Evolutionary conservation across 2,113 vertebrate genomes (phyloP), one percentile per base, ranked within the genome.

Genomic region (Edolisoma coerulescens): DNA sequence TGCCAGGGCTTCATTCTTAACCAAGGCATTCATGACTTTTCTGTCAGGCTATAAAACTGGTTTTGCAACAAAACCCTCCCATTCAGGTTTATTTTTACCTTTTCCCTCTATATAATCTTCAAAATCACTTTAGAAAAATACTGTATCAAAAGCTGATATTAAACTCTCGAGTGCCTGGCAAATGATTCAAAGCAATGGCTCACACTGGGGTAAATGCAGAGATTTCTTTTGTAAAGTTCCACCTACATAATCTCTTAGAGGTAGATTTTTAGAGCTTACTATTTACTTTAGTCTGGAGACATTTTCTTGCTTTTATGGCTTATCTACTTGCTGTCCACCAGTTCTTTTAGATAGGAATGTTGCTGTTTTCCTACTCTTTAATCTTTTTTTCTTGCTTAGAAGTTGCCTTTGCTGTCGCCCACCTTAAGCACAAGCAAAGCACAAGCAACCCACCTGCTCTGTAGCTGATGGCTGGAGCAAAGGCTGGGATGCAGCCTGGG

Each of bases 1-100:
- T 87, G 52, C 76, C 56, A 90, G 65, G 73, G 50, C 63, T 90
- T 83, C 77, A 2, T 83, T 94, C 91, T 95, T 95, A 92, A 97
- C 94, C 68, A 92, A 91, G 95, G 89, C 49, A 77, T 95, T 91
- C 45, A 65, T 71, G 86, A 79, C 78, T 92, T 93, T 95, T 93
- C 94, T 7, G 8, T 89, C 93, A 95, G 86, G 39, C 74, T 90
- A 37, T 87, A 45, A 78, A 90, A 59, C 78, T 69, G 68, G 73
- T 80, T 83, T 74, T 87, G 77, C 89, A 83, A 92, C 60, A 77
- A 92, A 89, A 41, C 71, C 68, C 84, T 94, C 85, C 91, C 95
- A 80, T 95, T 94, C 87, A 61, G 85, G 74, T 87, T 94, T 94
- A 95, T 95, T 97, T 96, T 96, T 96, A 95, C 89, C 60, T 95